Percentiles rank a stretch among this genome's conserved stretches.
phyloP scores from a whole-genome alignment of 2,888 invertebrate genomes.

The Phyllotreta cruciferae region DNA sequence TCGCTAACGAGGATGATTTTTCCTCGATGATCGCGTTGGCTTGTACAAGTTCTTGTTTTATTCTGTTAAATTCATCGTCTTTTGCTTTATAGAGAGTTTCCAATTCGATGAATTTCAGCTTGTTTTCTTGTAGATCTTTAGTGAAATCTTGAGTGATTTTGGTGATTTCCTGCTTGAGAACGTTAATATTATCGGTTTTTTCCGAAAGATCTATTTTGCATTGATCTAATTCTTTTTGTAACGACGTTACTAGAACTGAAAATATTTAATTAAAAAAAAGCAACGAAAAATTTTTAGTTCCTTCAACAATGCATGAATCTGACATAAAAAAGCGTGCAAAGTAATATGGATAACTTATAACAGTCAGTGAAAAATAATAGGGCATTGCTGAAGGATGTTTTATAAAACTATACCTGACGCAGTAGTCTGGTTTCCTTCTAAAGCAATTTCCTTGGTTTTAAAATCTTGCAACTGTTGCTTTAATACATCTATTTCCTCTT shows the following conservation, averaged over 20 bases:
- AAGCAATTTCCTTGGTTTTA: slow-evolving; percentile 59
- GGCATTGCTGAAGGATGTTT: too few species aligned
- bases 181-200: slow-evolving; percentile 40
- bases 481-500: slow-evolving; percentile 66
- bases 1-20: slow-evolving; percentile 45
- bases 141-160: slow-evolving; percentile 44
- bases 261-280: slow-evolving; percentile 36
- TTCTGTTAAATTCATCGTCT: slow-evolving; percentile 29
- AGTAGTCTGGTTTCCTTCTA: slow-evolving; percentile 44
- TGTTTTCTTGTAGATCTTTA: slow-evolving; percentile 39
- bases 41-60: slow-evolving; percentile 54
- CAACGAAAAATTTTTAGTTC: background rate
- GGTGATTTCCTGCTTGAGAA: slow-evolving; percentile 46
- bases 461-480: slow-evolving; percentile 64
- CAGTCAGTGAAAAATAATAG: too few species aligned
- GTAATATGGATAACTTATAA: too few species aligned
- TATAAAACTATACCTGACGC: slow-evolving; percentile 38
- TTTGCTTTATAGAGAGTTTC: slow-evolving; percentile 35
- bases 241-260: slow-evolving; percentile 44
- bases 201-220: slow-evolving; percentile 45
- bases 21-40: slow-evolving; percentile 46
- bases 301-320: background rate
- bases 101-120: slow-evolving; percentile 35
- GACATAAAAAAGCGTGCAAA: background rate
- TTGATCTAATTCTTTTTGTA: slow-evolving; percentile 49